Evolutionary conservation across 1,140 invertebrate genomes (phyloP), one percentile per base, ranked within the genome.

Genomic region (Bombus impatiens): DNA sequence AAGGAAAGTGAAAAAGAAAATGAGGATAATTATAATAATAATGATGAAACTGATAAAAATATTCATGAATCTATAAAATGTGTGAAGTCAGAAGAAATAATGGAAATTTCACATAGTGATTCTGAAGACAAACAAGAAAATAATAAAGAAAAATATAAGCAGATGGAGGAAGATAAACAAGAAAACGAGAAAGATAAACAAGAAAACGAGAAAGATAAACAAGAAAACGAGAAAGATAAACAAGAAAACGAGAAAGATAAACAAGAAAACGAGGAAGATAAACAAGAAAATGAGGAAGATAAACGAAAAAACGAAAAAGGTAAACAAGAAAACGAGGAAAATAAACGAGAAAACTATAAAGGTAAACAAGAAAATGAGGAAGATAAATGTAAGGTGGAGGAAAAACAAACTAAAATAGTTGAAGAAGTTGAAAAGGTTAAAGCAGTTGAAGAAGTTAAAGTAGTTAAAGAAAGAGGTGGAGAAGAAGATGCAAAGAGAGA

Each of bases 121-220:
- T 35, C 22, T 44, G 67, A 78, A 47, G 22, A 78, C 10, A 37
- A 9, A 71, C 8, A 59, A 40, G 37, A 78, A 37, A 25, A 42
- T 15, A 5, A n/a, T 40, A 67, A 83, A n/a, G 77, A 86, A 15
- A 53, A 65, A 5, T 28, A 70, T 25, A 59, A 82, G 71, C 18
- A 75, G 9, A 59, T 72, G 47, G 67, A 80, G 15, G 22, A 82
- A 57, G 44, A 87, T 42, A n/a, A 12, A 35, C 32, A 84, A 65
- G 65, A 72, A 32, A 37, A 62, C 65, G 37, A 8, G 62, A 15
- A 35, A 35, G 32, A 8, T 32, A 35, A 71, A 71, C 22, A n/a
- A 40, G 5, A 67, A 65, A 8, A 71, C 2, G 35, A 13, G 35
- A 37, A 82, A 25, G 62, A 18, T 28, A 75, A 65, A 65, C 77